phyloP scores from a whole-genome alignment of 2,113 vertebrate species.

The Mungos mungo region DNA sequence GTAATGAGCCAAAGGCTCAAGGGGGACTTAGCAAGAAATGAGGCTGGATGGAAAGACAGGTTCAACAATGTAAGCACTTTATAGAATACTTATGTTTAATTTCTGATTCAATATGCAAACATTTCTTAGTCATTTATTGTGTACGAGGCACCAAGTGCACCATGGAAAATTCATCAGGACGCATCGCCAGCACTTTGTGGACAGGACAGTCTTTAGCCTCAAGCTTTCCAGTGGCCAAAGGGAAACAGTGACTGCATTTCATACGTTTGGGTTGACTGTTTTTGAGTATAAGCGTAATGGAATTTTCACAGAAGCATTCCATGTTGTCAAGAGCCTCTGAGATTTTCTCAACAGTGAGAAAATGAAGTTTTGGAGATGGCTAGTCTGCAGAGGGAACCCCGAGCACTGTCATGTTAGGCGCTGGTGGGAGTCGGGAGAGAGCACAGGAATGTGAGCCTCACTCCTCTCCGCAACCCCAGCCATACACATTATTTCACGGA shows the following conservation, averaged over 20 bases:
- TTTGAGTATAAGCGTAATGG: not conserved
- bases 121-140: conserved; percentile 20
- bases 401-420: not conserved
- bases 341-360: conserved; percentile 27
- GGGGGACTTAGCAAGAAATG: conserved; percentile 2
- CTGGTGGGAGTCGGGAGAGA: not conserved
- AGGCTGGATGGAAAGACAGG: conserved; percentile 42
- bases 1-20: not conserved
- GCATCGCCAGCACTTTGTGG: conserved; percentile 4
- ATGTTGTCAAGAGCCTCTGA: conserved; percentile 4
- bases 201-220: not conserved
- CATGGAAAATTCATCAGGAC: not conserved
- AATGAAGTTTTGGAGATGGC: not conserved
- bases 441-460: not conserved
- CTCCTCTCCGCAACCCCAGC: not conserved
- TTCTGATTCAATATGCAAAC: conserved; percentile 40
- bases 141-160: not conserved
- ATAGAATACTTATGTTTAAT: conserved; percentile 49
- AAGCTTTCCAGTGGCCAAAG: conserved; percentile 33
- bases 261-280: conserved; percentile 35
- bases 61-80: conserved; percentile 68
- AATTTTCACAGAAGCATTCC: conserved; percentile 47
- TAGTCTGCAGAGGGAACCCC: not conserved
- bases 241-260: conserved; percentile 42
- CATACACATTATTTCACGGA: not conserved